Conservation (phyloP, 2,797 vertebrate species). For the Argentina silus region DNA sequence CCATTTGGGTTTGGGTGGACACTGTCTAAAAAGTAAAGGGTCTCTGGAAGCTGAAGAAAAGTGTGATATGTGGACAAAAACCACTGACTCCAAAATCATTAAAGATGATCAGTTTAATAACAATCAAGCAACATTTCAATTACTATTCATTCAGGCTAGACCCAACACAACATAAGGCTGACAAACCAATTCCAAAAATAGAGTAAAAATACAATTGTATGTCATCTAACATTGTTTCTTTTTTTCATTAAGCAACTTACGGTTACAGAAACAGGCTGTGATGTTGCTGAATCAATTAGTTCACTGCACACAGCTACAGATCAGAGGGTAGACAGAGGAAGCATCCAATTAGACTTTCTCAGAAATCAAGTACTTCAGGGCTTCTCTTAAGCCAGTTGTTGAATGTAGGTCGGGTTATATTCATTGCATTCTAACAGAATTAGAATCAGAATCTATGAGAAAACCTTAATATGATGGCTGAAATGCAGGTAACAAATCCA, state of each 20-base stretch:
- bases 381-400: constrained; percentile 3
- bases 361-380: constrained; percentile 44
- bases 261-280: constrained; percentile 31
- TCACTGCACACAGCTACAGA: constrained; percentile 54
- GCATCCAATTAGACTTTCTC: constrained; percentile 16
- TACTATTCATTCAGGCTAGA: constrained; percentile 56
- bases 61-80: neutral
- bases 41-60: constrained; percentile 19
- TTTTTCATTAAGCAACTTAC: constrained; percentile 15
- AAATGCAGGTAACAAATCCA: constrained; percentile 35
- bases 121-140: constrained; percentile 66
- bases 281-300: constrained; percentile 53
- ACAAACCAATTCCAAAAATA: constrained; percentile 51
- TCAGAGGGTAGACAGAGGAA: constrained; percentile 32
- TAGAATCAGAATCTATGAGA: constrained; percentile 13
- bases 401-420: neutral
- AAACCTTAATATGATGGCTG: constrained; percentile 12
- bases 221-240: constrained; percentile 20
- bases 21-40: constrained; percentile 4
- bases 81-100: constrained; percentile 43
- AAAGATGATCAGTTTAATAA: constrained; percentile 61
- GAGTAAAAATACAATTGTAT: constrained; percentile 43
- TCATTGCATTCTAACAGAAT: constrained; percentile 6
- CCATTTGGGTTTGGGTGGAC: no score
- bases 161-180: constrained; percentile 37